A percentile compares a stretch with the other conserved stretches of the same genome.
Evolutionary conservation across 2,888 invertebrate species (phyloP).

Genomic region (Xiphydria camelus): DNA sequence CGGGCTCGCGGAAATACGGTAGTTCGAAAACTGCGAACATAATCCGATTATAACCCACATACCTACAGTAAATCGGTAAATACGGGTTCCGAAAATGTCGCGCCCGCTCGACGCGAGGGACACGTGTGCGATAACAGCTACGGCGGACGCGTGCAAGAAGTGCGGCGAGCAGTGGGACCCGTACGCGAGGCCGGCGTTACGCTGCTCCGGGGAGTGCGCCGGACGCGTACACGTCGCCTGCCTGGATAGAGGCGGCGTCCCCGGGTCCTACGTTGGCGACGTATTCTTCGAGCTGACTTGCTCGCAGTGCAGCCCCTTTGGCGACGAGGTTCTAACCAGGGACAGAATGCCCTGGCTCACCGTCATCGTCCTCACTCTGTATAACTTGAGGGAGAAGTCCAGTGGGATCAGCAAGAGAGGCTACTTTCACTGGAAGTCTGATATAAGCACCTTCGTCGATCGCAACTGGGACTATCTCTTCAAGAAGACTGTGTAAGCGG

Average conservation of each 20-base stretch:
- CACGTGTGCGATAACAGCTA: constrained; percentile 2
- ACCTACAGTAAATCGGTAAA: too few species aligned
- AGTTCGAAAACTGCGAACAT: too few species aligned
- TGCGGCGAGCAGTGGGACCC: constrained; percentile 63
- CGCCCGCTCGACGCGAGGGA: constrained; percentile 3
- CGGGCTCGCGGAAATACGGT: too few species aligned
- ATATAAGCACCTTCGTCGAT: constrained; percentile 80
- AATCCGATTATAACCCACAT: too few species aligned
- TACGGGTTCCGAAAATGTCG: too few species aligned
- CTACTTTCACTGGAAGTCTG: constrained; percentile 84
- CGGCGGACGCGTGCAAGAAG: constrained; percentile 61
- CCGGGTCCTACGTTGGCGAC: constrained; percentile 74
- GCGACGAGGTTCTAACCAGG: constrained; percentile 65
- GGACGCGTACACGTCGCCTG: constrained; percentile 69
- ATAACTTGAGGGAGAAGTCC: constrained; percentile 74
- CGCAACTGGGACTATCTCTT: constrained; percentile 78
- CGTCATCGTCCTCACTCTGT: constrained; percentile 73
- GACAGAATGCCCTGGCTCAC: constrained; percentile 76
- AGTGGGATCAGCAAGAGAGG: constrained; percentile 78
- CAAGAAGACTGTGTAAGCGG: constrained; percentile 66
- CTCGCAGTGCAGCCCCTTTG: constrained; percentile 64
- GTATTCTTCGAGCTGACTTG: constrained; percentile 76
- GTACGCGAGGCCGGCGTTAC: constrained; percentile 64
- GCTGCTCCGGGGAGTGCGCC: constrained; percentile 64
- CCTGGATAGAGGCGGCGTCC: constrained; percentile 68